Percentiles rank a stretch among this genome's conserved stretches.
These are phyloP conservation scores for Wiebesia pumilae DNA, from an alignment of 1,140 invertebrate species.

Conservation along the genomic window DNA sequence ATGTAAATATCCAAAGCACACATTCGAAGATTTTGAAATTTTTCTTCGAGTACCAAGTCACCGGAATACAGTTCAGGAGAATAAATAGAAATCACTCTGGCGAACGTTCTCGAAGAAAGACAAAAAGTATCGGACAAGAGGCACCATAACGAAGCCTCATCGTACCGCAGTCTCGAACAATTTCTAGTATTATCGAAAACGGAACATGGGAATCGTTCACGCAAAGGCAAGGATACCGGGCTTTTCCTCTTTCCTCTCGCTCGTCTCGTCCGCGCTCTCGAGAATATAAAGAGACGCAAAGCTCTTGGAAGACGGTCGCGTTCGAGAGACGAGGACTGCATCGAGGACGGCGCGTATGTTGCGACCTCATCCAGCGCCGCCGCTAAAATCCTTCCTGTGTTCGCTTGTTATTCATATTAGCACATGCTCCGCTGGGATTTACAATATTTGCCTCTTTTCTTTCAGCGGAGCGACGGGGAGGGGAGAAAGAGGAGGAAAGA, in stretches of 20 bases:
- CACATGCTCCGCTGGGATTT: constrained; percentile 61
- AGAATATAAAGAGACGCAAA: constrained; percentile 6
- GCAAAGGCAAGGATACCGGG: not conserved
- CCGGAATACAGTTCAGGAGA: not conserved
- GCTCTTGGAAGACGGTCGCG: not conserved
- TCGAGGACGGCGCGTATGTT: not conserved
- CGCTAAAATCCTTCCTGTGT: constrained; percentile 71
- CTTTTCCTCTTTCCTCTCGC: not conserved
- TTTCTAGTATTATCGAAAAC: not conserved
- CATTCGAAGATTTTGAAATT: too few relatives aligned
- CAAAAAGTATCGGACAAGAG: not conserved
- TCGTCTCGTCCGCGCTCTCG: not conserved
- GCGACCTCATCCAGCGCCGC: constrained; percentile 34
- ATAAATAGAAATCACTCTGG: not conserved
- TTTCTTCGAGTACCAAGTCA: too few relatives aligned
- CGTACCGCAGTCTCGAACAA: not conserved
- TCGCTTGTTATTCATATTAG: constrained; percentile 71
- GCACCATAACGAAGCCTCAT: not conserved
- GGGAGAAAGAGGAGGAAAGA: constrained; percentile 18
- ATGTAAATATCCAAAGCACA: not conserved
- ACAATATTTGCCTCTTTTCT: constrained; percentile 61
- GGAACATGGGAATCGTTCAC: not conserved
- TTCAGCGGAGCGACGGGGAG: not conserved
- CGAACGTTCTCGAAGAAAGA: not conserved
- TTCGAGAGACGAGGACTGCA: not conserved